A percentile compares a stretch with the other conserved stretches of the same genome.
phyloP scores from a whole-genome alignment of 2,113 vertebrate species.

The Centropristis striata region DNA sequence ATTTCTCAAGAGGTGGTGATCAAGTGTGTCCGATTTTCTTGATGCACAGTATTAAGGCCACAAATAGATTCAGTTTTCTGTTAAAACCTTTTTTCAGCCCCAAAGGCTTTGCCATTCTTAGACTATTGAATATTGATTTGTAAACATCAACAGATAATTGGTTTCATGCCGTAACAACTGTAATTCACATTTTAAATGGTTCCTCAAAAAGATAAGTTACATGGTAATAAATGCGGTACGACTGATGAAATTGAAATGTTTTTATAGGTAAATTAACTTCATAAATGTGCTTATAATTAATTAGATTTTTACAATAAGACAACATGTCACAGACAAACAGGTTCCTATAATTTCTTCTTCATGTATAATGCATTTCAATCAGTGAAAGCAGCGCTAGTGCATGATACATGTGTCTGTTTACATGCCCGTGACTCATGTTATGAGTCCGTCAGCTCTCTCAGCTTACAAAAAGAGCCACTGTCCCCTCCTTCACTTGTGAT shows the following conservation, averaged over 20 bases:
- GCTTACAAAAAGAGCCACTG: background rate
- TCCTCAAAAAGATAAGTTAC: no score
- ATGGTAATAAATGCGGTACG: no score
- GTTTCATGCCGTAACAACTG: no score
- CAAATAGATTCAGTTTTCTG: no score
- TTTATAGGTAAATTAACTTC: background rate
- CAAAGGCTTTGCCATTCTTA: no score
- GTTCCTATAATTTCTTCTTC: background rate
- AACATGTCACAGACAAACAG: background rate
- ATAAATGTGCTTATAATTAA: background rate
- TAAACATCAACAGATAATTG: no score
- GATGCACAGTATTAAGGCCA: no score
- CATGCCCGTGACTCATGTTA: slow-evolving; percentile 15
- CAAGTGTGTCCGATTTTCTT: no score
- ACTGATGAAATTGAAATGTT: no score
- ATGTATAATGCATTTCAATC: background rate
- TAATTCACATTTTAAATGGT: no score
- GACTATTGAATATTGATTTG: no score
- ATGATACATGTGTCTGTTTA: slow-evolving; percentile 12
- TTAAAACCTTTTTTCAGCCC: no score
- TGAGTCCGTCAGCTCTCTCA: slow-evolving; percentile 26
- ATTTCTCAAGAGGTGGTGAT: background rate
- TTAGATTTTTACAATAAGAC: background rate
- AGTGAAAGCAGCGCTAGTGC: background rate
- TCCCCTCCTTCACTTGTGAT: slow-evolving; percentile 80